Conservation (phyloP, 35 echinoderm and acorn worm genomes). For the Hemicentrotus pulcherrimus region DNA sequence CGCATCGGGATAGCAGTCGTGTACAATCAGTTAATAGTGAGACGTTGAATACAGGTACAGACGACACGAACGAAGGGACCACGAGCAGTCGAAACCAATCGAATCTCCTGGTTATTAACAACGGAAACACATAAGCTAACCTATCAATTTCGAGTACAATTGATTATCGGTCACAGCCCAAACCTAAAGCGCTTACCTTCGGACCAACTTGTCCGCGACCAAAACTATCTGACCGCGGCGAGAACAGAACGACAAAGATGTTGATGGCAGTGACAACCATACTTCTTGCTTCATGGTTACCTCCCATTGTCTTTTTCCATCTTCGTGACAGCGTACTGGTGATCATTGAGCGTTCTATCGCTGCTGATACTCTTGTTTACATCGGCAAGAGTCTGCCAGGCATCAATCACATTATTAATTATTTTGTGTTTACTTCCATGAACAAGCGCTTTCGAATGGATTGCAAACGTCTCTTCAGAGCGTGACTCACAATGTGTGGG, state of each 20-base stretch:
- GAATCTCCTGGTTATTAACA: not conserved
- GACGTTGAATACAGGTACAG: not conserved
- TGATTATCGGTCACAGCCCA: not conserved
- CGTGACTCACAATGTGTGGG: not conserved
- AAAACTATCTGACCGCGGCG: constrained; percentile 19
- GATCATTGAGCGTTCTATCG: not conserved
- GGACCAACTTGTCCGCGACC: not conserved
- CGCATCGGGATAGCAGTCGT: not conserved
- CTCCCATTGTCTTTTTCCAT: constrained; percentile 47
- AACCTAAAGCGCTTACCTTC: not conserved
- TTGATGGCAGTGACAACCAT: constrained; percentile 37
- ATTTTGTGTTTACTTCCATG: constrained; percentile 23
- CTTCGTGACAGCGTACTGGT: constrained; percentile 17
- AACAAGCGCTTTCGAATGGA: constrained; percentile 34
- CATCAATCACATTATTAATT: constrained; percentile 32
- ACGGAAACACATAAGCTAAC: not conserved
- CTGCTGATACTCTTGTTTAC: constrained; percentile 34
- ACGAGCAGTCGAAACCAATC: not conserved
- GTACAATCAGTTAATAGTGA: not conserved
- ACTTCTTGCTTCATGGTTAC: constrained; percentile 25
- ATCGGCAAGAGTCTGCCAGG: constrained; percentile 35
- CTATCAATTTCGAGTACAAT: not conserved
- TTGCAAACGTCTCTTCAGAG: constrained; percentile 22
- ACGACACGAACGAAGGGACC: not conserved
- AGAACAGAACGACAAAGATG: constrained; percentile 48